Percentiles rank a stretch among this genome's conserved stretches.
phyloP scores from a whole-genome alignment of 2,113 vertebrate species.

The Austrofundulus limnaeus region DNA sequence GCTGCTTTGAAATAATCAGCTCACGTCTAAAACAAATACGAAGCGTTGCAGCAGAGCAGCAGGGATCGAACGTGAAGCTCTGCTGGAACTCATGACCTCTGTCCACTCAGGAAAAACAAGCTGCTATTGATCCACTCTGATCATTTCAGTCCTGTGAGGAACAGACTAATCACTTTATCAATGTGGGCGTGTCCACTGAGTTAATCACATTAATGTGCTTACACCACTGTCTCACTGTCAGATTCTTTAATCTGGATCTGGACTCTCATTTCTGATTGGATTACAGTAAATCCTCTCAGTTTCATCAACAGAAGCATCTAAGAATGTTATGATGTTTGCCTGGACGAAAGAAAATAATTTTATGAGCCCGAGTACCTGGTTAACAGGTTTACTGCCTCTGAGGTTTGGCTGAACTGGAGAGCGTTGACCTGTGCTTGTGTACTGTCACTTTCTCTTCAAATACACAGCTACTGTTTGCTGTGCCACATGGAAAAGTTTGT shows the following conservation, averaged over 20 bases:
- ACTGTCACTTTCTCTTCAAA: constrained; percentile 81
- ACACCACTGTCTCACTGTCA: background rate
- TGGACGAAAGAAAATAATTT: constrained; percentile 43
- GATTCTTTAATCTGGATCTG: constrained; percentile 3
- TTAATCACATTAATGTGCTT: constrained; percentile 31
- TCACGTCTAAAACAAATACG: constrained; percentile 74
- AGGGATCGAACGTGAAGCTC: constrained; percentile 54
- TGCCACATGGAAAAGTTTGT: constrained; percentile 48
- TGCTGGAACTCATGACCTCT: constrained; percentile 67
- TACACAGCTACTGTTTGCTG: constrained; percentile 74
- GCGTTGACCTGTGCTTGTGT: constrained; percentile 78
- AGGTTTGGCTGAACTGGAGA: constrained; percentile 67
- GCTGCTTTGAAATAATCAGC: constrained; percentile 66
- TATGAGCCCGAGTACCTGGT: constrained; percentile 40
- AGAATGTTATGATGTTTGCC: constrained; percentile 50
- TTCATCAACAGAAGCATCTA: background rate
- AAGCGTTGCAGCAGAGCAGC: constrained; percentile 54
- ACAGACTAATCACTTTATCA: constrained; percentile 21
- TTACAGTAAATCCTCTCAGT: constrained; percentile 10
- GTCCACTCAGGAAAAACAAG: constrained; percentile 46
- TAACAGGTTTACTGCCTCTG: constrained; percentile 63
- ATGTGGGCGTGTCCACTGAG: constrained; percentile 27
- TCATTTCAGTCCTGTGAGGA: background rate
- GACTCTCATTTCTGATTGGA: constrained; percentile 34
- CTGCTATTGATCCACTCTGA: background rate